Percentiles rank a stretch among this genome's conserved stretches.
phyloP scores from a whole-genome alignment of 2,113 vertebrate species.

The Xerus inauris region DNA sequence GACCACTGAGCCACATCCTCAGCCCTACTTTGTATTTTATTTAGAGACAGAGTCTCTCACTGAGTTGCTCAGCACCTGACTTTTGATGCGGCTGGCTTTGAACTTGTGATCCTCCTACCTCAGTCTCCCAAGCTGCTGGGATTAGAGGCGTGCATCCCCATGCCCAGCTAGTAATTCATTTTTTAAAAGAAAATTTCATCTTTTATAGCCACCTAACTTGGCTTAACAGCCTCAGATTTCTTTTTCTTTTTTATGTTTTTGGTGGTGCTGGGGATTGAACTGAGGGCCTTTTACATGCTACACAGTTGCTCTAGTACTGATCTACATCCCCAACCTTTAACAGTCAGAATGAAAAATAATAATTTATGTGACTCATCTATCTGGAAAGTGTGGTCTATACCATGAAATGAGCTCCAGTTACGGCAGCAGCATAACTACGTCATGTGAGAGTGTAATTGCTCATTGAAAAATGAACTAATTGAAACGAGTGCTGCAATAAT shows the following conservation, averaged over 20 bases:
- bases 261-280: not conserved
- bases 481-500: slow-evolving; percentile 41
- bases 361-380: slow-evolving; percentile 69
- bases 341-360: slow-evolving; percentile 75
- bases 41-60: too few species aligned
- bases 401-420: slow-evolving; percentile 35
- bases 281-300: too few species aligned
- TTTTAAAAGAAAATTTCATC: slow-evolving; percentile 64
- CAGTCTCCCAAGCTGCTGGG: too few species aligned
- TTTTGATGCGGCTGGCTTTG: too few species aligned
- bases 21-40: too few species aligned
- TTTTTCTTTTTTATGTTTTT: slow-evolving; percentile 61
- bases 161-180: slow-evolving; percentile 43
- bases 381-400: slow-evolving; percentile 68
- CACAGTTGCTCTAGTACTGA: too few species aligned
- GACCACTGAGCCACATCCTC: too few species aligned
- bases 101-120: too few species aligned
- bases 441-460: slow-evolving; percentile 58
- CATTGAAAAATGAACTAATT: slow-evolving; percentile 58
- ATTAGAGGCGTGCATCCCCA: too few species aligned
- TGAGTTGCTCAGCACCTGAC: too few species aligned
- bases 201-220: slow-evolving; percentile 70
- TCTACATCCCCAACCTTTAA: not conserved
- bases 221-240: too few species aligned
- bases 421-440: slow-evolving; percentile 7